phyloP scores from a whole-genome alignment of 92 coral and sea anemone species.

The Palythoa caribaeorum region DNA sequence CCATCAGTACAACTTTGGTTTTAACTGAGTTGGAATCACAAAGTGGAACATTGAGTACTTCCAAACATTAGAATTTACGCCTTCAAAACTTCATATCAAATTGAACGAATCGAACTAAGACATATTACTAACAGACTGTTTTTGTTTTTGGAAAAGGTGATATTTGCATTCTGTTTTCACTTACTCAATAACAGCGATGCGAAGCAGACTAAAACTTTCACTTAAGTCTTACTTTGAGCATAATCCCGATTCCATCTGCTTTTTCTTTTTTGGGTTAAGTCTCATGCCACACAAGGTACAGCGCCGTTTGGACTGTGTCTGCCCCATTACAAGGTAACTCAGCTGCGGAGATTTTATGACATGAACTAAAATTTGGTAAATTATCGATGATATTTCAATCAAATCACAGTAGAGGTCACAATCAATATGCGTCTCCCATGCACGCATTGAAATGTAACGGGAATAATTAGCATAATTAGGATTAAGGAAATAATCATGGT shows the following conservation, averaged over 20 bases:
- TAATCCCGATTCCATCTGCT: constrained; percentile 76
- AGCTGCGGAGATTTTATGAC: neutral
- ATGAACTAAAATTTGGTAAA: neutral
- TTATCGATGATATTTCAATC: neutral
- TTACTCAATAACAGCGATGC: neutral
- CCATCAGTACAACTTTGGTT: too few relatives aligned
- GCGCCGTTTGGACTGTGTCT: constrained; percentile 70
- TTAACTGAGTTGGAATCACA: too few relatives aligned
- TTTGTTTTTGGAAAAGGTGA: neutral
- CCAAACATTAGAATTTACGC: too few relatives aligned
- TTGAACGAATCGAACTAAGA: too few relatives aligned
- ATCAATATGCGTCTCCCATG: constrained; percentile 22
- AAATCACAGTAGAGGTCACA: constrained; percentile 10
- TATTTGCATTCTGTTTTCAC: neutral
- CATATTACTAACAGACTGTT: too few relatives aligned
- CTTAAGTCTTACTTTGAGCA: constrained; percentile 70
- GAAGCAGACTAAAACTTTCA: neutral
- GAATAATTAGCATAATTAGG: neutral
- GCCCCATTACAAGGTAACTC: constrained; percentile 67
- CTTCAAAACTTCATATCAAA: too few relatives aligned
- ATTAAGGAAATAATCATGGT: too few relatives aligned
- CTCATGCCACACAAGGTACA: constrained; percentile 82
- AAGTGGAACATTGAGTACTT: too few relatives aligned
- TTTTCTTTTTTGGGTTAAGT: constrained; percentile 82
- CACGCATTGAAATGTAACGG: neutral